Evolutionary conservation across 2,888 invertebrate species (phyloP), one percentile per base, ranked within the genome.

Genomic region (Drosophila mimetica): DNA sequence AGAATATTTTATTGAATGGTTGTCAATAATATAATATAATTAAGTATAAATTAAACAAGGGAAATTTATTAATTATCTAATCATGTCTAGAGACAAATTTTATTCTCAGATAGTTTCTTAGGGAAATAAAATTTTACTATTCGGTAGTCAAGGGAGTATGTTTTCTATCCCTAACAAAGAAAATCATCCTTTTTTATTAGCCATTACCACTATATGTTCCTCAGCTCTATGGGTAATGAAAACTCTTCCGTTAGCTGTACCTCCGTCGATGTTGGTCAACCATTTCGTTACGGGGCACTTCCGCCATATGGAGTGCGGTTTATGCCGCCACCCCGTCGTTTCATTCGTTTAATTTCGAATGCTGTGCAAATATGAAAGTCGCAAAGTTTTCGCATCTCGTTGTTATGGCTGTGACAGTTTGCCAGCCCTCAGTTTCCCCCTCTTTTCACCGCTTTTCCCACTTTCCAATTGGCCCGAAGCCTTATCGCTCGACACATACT

Each of bases 291-390:
- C 16, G 42, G 41, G 25, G n/a, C 32, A 18, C 8, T 18, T 41
- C 11, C 25, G 13, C 4, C 13, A 44, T 16, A 3, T 13, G 30
- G 30, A 8, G 13, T 57, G 57, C 9, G 28, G 39, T 16, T 14
- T 9, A n/a, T 4, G 3, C 18, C 20, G 25, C 18, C 36, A 57
- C 34, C 22, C 61, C 13, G 11, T 44, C 18, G 28, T 18, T 65
- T 36, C 34, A 53, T 67, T 70, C 69, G 59, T 53, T 70, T 70
- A 70, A 59, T 67, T 70, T 70, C 59, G 34, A 70, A 67, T 67
- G 67, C 69, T 67, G 67, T 67, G 67, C 58, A 70, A 70, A 70
- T 70, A 70, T 58, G 47, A 69, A 53, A 69, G 58, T 67, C 34
- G 67, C 64, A 51, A 63, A 65, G 64, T 65, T 65, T 67, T 47